Base-by-base conservation (phyloP, 2,888 invertebrate genomes). In the Xanthia togata region DNA sequence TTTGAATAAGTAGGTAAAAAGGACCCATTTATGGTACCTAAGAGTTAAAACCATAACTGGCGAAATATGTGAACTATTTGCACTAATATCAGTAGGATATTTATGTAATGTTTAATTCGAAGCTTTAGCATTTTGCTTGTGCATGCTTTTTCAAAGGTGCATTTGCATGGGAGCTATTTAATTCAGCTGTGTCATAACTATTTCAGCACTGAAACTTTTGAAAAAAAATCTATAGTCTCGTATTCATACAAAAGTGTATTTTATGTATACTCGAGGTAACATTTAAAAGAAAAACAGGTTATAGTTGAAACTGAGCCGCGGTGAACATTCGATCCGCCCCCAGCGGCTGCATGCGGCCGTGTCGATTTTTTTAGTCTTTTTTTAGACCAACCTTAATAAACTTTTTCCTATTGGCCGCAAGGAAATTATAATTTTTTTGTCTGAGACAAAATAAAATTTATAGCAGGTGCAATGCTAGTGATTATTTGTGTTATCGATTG, bases 321-420 rank as follows among this genome's bases (percentile, higher is more conserved):
- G 87, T 86, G 90, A 88, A 82, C 89, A 90, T 91, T 92, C 92
- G 94, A 92, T 92, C 94, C 96, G 95, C 95, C 95, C 95, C 93
- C 92, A 92, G 90, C 93, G 93, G 85, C 88, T 85, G 88, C 92
- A 92, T 87, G 92, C 92, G 93, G 88, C 86, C 89, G 88, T 84
- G 87, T 88, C 81, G 75, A 79, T 89, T 92, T 94, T 55, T 94
- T 95, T 93, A 91, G 79, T 78, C 81, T 85, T 90, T 94, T 95
- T 94, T 94, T 92, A 90, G 82, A 87, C 86, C 88, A 84, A 87
- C 90, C 85, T 91, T 94, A 94, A 94, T 95, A 95, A 94, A 94
- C 95, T 95, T 96, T 96, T 96, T 95, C 94, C 95, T 94, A 96
- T 96, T 96, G 96, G 96, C 93, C 92, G 90, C 89, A 90, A 93